Percentiles rank a stretch among this genome's conserved stretches.
Evolutionary conservation across 1,140 invertebrate genomes (phyloP).

Genomic region (Manduca sexta): DNA sequence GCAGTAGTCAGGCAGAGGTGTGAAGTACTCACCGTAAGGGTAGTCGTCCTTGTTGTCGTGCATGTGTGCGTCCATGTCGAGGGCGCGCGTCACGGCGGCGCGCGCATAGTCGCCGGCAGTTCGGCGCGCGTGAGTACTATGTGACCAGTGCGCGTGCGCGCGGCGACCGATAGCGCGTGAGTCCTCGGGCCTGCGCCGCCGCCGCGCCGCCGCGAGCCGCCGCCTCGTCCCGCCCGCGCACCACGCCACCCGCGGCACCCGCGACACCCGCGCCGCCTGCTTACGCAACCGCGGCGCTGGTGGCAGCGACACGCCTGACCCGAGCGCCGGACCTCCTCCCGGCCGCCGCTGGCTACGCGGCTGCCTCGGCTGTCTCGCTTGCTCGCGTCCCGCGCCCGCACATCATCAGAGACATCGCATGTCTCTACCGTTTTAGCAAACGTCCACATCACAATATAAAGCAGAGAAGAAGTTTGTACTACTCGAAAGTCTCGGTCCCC

Average conservation of each 20-base stretch:
- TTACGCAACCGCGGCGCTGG: slow-evolving; percentile 7
- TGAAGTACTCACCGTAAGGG: slow-evolving; percentile 46
- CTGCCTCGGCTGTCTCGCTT: slow-evolving; percentile 4
- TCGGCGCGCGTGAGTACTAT: slow-evolving; percentile 8
- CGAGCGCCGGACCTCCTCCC: slow-evolving; percentile 8
- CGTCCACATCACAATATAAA: too few relatives aligned
- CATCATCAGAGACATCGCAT: neutral
- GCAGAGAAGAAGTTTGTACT: too few relatives aligned
- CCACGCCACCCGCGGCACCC: slow-evolving; percentile 10
- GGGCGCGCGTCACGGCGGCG: slow-evolving; percentile 6
- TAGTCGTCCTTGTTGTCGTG: slow-evolving; percentile 42
- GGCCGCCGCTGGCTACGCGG: slow-evolving; percentile 13
- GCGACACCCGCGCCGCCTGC: slow-evolving; percentile 15
- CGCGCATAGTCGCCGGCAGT: slow-evolving; percentile 6
- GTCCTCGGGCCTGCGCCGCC: slow-evolving; percentile 10
- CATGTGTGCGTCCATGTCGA: slow-evolving; percentile 24
- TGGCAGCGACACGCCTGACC: slow-evolving; percentile 14
- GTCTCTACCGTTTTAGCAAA: too few relatives aligned
- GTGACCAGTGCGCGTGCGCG: slow-evolving; percentile 28
- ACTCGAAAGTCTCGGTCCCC: too few relatives aligned
- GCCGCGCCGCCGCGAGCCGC: neutral
- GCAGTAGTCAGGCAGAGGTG: neutral
- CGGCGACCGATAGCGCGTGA: slow-evolving; percentile 37
- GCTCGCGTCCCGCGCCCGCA: neutral
- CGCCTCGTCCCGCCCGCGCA: slow-evolving; percentile 23